Evolutionary conservation across 1,140 invertebrate species (phyloP).

Genomic region (Globodera rostochiensis): DNA sequence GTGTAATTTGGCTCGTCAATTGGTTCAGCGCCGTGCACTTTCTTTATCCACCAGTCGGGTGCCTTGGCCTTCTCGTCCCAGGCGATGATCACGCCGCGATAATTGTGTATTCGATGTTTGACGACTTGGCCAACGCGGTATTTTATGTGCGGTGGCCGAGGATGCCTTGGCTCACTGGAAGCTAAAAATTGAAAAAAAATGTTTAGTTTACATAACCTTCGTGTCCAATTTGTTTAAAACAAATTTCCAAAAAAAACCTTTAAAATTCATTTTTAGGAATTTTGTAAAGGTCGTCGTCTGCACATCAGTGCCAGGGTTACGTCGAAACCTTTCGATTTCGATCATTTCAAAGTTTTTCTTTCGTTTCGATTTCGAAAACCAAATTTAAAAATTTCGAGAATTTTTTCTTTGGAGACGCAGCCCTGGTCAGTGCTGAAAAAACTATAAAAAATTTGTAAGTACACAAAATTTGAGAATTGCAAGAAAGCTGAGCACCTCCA

Average conservation of each 20-base stretch:
- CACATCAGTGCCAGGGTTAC: too few relatives aligned
- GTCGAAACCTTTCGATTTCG: neutral
- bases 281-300: too few relatives aligned
- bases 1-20: constrained; percentile 67
- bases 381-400: too few relatives aligned
- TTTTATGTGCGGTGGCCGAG: constrained; percentile 66
- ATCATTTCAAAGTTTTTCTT: neutral
- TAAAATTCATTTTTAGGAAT: neutral
- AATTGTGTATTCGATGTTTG: constrained; percentile 68
- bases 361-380: neutral
- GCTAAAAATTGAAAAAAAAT: constrained; percentile 4
- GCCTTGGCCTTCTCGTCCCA: constrained; percentile 69
- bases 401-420: too few relatives aligned
- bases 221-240: neutral
- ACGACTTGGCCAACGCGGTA: constrained; percentile 71
- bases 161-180: constrained; percentile 40
- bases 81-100: constrained; percentile 70
- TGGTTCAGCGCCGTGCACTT: constrained; percentile 63
- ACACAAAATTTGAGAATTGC: too few relatives aligned
- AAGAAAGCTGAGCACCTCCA: constrained; percentile 28
- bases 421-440: too few relatives aligned
- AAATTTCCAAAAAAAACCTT: neutral
- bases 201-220: neutral
- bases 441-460: too few relatives aligned
- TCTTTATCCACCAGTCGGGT: constrained; percentile 61